Percentiles rank a stretch among this genome's conserved stretches.
Conservation (phyloP, 2,888 invertebrate genomes). For the Sinopyrophorus schimmeli region DNA sequence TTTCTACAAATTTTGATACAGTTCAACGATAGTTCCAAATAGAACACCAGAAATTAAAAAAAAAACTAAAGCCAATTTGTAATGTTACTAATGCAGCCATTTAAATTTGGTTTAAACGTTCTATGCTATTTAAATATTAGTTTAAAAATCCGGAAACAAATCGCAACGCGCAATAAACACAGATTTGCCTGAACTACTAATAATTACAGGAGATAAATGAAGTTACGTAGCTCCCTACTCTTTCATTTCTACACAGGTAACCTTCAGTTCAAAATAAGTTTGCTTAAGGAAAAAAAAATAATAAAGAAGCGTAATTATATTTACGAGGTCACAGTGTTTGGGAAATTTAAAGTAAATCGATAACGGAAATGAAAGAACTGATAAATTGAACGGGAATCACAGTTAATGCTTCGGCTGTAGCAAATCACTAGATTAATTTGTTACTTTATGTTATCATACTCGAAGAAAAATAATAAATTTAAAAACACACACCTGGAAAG, state of each 20-base stretch:
- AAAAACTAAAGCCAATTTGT: too few relatives aligned
- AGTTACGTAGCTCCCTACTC: constrained; percentile 21
- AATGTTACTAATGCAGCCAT: too few relatives aligned
- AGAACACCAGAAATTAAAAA: too few relatives aligned
- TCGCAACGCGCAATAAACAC: constrained; percentile 4
- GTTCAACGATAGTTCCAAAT: too few relatives aligned
- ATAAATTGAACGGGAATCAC: constrained; percentile 22
- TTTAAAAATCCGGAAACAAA: constrained; percentile 11
- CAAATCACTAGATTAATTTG: constrained; percentile 24
- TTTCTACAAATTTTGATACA: too few relatives aligned
- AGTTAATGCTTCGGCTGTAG: constrained; percentile 24
- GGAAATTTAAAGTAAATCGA: constrained; percentile 20
- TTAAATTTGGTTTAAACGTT: too few relatives aligned
- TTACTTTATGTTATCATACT: too few relatives aligned
- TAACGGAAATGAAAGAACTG: constrained; percentile 21
- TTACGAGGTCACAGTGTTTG: constrained; percentile 17
- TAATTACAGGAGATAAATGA: constrained; percentile 17
- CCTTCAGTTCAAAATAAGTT: constrained; percentile 28
- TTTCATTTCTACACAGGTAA: constrained; percentile 13
- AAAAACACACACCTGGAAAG: constrained; percentile 66
- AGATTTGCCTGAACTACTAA: constrained; percentile 20
- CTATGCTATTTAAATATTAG: too few relatives aligned
- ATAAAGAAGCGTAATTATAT: constrained; percentile 17
- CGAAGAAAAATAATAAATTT: constrained; percentile 16
- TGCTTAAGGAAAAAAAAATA: constrained; percentile 20